Evolutionary conservation across 2,888 invertebrate genomes (phyloP).

Genomic region (Amphipyra tragopoginis): DNA sequence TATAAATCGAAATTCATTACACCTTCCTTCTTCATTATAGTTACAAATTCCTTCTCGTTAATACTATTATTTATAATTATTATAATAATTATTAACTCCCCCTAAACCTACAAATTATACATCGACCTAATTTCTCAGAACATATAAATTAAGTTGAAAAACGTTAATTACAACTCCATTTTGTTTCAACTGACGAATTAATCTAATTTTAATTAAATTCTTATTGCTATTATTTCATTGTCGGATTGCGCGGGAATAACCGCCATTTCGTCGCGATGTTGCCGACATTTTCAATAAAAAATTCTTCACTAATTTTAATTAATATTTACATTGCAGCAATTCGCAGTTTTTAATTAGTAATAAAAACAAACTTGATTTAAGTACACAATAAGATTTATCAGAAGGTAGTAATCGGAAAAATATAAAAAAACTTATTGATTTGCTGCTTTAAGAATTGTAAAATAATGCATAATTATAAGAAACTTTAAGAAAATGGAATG

Average conservation of each 20-base stretch:
- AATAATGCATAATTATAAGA: not conserved
- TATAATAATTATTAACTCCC: conserved; percentile 77
- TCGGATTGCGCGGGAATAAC: conserved; percentile 54
- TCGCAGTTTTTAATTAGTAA: conserved; percentile 28
- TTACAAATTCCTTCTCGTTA: conserved; percentile 89
- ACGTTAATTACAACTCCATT: conserved; percentile 76
- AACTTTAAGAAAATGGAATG: not conserved
- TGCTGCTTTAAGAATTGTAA: conserved; percentile 1
- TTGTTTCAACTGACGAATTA: conserved; percentile 70
- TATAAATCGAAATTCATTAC: conserved; percentile 90
- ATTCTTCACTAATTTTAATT: conserved; percentile 51
- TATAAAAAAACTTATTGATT: not conserved
- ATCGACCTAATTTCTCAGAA: conserved; percentile 81
- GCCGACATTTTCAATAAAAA: conserved; percentile 58
- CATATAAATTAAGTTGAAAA: conserved; percentile 83
- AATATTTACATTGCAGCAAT: conserved; percentile 69
- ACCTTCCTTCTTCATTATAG: conserved; percentile 83
- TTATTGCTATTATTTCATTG: conserved; percentile 83
- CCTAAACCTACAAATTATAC: conserved; percentile 84
- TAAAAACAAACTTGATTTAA: conserved; percentile 48
- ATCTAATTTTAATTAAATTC: conserved; percentile 67
- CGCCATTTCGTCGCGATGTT: conserved; percentile 66
- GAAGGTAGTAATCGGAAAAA: not conserved
- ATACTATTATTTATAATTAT: conserved; percentile 82
- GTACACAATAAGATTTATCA: conserved; percentile 42